These are phyloP conservation scores for Thryonomys swinderianus DNA, from an alignment of 2,113 vertebrate genomes.

Conservation along the genomic window DNA sequence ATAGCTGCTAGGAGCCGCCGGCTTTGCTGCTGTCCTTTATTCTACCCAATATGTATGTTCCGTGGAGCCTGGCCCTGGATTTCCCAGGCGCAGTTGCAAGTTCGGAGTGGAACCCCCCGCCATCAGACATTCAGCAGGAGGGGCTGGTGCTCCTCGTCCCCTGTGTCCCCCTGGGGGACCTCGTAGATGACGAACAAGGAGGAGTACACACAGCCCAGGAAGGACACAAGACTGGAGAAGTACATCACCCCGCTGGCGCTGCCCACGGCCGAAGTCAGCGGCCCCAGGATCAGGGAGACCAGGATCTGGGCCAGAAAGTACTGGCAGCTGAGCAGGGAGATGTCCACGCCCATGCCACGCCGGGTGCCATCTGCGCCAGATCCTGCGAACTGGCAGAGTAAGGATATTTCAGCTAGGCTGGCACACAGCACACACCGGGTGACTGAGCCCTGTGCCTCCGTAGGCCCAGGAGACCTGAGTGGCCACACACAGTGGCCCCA, in stretches of 20 bases:
- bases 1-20: not conserved
- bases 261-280: slow-evolving; percentile 95
- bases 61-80: not conserved
- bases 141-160: slow-evolving; percentile 92
- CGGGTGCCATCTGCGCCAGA: slow-evolving; percentile 91
- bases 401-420: not conserved
- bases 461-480: not conserved
- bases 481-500: not conserved
- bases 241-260: slow-evolving; percentile 98
- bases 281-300: slow-evolving; percentile 96
- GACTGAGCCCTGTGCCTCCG: not conserved
- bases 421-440: accelerated
- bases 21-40: slow-evolving; percentile 59
- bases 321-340: slow-evolving; percentile 98
- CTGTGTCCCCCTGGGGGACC: slow-evolving; percentile 89
- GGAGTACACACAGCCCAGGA: slow-evolving; percentile 96
- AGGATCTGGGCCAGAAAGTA: slow-evolving; percentile 98
- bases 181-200: slow-evolving; percentile 96
- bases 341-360: slow-evolving; percentile 97
- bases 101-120: not conserved
- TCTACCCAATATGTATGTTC: slow-evolving; percentile 48
- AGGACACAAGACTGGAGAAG: slow-evolving; percentile 96
- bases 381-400: slow-evolving; percentile 91
- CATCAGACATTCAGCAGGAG: slow-evolving; percentile 89
- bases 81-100: not conserved